phyloP scores from a whole-genome alignment of 37 sponge, comb jelly and placozoan species.

The Halisarca cf. caerulea region DNA sequence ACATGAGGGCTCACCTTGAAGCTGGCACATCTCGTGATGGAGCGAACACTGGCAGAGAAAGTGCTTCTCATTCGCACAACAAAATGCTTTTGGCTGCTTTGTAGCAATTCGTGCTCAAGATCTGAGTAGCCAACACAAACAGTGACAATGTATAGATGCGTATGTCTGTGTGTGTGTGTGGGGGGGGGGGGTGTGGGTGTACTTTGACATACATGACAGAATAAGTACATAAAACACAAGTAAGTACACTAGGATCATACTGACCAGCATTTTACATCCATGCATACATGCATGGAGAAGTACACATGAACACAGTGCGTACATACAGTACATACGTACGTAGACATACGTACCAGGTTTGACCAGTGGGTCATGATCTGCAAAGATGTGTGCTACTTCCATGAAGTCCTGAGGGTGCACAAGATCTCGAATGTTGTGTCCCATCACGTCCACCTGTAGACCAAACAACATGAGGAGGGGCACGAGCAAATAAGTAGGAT shows the following conservation, averaged over 20 bases:
- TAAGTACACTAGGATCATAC: too few species aligned
- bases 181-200: too few species aligned
- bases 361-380: conserved; percentile 52
- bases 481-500: too few species aligned
- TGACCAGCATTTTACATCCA: too few species aligned
- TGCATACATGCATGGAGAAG: too few species aligned
- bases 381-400: conserved; percentile 58
- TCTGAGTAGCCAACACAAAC: not conserved
- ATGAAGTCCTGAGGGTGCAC: conserved; percentile 73
- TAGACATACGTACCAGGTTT: conserved; percentile 40
- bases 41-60: conserved; percentile 73
- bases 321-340: not conserved
- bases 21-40: conserved; percentile 76
- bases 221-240: not conserved
- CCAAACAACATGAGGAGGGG: too few species aligned
- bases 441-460: conserved; percentile 77
- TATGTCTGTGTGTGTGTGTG: too few species aligned
- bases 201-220: not conserved
- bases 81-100: conserved; percentile 32
- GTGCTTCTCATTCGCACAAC: conserved; percentile 78
- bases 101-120: not conserved
- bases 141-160: not conserved
- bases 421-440: conserved; percentile 58
- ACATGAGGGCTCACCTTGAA: conserved; percentile 64
- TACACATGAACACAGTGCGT: too few species aligned